Conservation (phyloP, 2,797 vertebrate species). For the Odontamblyopus rebecca region DNA sequence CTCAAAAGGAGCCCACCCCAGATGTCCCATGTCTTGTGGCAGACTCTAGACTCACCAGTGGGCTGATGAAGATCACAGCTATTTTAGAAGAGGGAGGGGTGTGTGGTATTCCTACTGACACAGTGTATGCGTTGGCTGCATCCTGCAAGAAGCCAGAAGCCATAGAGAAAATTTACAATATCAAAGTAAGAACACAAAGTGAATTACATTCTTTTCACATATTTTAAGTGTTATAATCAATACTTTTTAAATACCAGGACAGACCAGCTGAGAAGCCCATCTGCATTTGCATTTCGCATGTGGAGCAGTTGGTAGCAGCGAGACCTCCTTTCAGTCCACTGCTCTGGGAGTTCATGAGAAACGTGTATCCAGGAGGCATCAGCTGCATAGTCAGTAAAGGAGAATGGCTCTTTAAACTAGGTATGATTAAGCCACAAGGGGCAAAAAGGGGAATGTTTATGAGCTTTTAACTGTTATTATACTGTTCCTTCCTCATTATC, state of each 20-base stretch:
- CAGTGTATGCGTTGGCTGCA: slow-evolving; percentile 86
- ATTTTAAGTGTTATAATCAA: not conserved
- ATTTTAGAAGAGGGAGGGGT: slow-evolving; percentile 79
- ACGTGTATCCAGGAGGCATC: slow-evolving; percentile 88
- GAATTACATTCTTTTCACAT: not conserved
- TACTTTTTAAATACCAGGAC: slow-evolving; percentile 68
- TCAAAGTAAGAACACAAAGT: slow-evolving; percentile 69
- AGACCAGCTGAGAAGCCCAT: slow-evolving; percentile 89
- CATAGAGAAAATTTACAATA: slow-evolving; percentile 82
- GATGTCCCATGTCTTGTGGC: slow-evolving; percentile 70
- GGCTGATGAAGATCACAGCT: slow-evolving; percentile 77
- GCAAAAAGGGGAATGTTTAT: not conserved
- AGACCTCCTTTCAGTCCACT: slow-evolving; percentile 87
- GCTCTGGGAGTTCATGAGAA: slow-evolving; percentile 91
- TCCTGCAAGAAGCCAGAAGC: slow-evolving; percentile 88
- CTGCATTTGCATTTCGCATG: slow-evolving; percentile 88
- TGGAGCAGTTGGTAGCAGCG: slow-evolving; percentile 84
- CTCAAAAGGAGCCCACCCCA: slow-evolving; percentile 40
- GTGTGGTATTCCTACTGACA: slow-evolving; percentile 88
- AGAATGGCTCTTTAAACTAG: slow-evolving; percentile 85
- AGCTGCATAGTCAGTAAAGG: slow-evolving; percentile 90
- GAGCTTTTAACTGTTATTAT: not conserved
- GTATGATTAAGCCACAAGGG: slow-evolving; percentile 59
- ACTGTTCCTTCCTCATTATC: not conserved
- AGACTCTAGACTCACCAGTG: slow-evolving; percentile 79